A percentile compares a stretch with the other conserved stretches of the same genome.
phyloP scores from a whole-genome alignment of 2,888 invertebrate genomes.

The Pseudolycoriella hygida region DNA sequence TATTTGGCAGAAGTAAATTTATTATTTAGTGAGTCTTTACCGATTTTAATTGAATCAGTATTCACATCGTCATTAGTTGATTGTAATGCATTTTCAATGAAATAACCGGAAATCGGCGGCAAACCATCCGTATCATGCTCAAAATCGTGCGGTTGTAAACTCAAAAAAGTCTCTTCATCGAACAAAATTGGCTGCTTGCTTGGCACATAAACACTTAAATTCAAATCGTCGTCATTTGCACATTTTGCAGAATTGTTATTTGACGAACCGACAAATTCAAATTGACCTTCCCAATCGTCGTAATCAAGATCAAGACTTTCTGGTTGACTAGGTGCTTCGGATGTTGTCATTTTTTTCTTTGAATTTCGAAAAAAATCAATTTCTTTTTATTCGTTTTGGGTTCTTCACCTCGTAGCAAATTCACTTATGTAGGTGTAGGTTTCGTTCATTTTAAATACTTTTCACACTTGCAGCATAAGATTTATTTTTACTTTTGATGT shows the following conservation, averaged over 20 bases:
- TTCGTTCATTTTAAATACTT: no score
- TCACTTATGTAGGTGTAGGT: no score
- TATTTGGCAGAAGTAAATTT: constrained; percentile 6
- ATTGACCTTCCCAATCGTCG: constrained; percentile 81
- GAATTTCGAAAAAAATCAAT: no score
- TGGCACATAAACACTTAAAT: constrained; percentile 1
- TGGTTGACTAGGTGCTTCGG: constrained; percentile 23
- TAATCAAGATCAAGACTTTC: constrained; percentile 58
- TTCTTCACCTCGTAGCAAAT: no score
- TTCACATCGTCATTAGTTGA: neutral
- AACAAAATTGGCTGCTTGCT: constrained; percentile 22
- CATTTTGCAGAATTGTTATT: constrained; percentile 14
- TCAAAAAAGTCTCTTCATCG: constrained; percentile 28
- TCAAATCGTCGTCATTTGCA: constrained; percentile 4
- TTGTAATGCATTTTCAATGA: constrained; percentile 20
- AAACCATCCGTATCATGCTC: constrained; percentile 25
- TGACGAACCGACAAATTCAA: constrained; percentile 56
- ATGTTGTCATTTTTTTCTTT: constrained; percentile 8
- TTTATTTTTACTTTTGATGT: no score
- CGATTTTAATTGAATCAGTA: neutral
- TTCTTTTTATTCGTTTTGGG: no score
- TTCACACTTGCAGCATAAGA: no score
- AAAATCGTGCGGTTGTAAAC: constrained; percentile 28
- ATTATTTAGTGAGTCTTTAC: constrained; percentile 1
- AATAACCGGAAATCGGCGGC: constrained; percentile 14